phyloP scores from a whole-genome alignment of 2,888 invertebrate species.

The Drosophila nigricruria region DNA sequence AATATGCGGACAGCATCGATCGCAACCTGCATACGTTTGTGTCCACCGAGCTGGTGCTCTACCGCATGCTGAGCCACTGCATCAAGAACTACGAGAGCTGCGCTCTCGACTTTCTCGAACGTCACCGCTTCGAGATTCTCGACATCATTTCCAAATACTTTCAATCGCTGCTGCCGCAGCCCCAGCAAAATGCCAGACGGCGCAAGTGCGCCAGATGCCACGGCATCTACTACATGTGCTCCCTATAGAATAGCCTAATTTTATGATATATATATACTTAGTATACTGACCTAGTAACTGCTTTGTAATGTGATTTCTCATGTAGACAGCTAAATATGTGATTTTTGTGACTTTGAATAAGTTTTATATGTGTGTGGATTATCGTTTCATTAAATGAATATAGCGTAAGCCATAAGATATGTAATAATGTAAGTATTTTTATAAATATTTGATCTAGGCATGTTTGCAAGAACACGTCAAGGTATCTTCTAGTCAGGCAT shows the following conservation, averaged over 20 bases:
- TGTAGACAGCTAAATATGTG: background rate
- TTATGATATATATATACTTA: too few relatives aligned
- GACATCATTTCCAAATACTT: conserved; percentile 51
- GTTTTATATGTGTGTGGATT: background rate
- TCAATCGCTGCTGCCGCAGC: conserved; percentile 39
- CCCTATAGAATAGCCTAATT: conserved; percentile 25
- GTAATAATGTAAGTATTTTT: too few relatives aligned
- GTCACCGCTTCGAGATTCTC: conserved; percentile 42
- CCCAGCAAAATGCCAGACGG: conserved; percentile 10
- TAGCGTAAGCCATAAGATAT: background rate
- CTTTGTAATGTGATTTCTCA: conserved; percentile 15
- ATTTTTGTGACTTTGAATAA: background rate
- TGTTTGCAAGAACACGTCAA: too few relatives aligned
- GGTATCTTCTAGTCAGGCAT: background rate
- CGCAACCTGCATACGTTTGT: conserved; percentile 63
- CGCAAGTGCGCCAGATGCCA: conserved; percentile 46
- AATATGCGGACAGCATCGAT: conserved; percentile 65
- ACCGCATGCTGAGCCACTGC: conserved; percentile 69
- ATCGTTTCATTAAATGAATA: conserved; percentile 7
- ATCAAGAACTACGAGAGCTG: conserved; percentile 63
- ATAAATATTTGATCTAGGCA: too few relatives aligned
- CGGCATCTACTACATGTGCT: conserved; percentile 51
- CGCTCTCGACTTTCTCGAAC: conserved; percentile 53
- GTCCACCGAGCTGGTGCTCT: conserved; percentile 75
- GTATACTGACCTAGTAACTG: background rate